Percentiles rank a stretch among this genome's conserved stretches.
Conservation (phyloP, 2,888 invertebrate genomes). For the Eupithecia subfuscata region DNA sequence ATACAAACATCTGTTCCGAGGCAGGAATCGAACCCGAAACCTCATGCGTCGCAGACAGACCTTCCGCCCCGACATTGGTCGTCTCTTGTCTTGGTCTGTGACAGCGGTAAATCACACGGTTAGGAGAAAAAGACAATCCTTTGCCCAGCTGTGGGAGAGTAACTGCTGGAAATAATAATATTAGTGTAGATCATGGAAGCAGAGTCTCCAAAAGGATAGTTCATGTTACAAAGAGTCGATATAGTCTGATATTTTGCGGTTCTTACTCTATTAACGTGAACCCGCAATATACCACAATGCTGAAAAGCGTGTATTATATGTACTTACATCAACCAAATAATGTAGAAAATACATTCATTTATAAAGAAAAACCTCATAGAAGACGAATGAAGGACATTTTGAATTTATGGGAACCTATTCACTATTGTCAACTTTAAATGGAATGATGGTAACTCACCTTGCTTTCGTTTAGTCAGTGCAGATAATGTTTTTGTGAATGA, state of each 20-base stretch:
- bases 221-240: not conserved
- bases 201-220: not conserved
- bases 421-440: constrained; percentile 26
- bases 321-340: constrained; percentile 2
- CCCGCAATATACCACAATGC: not conserved
- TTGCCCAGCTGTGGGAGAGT: not conserved
- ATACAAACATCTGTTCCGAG: no score
- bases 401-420: constrained; percentile 29
- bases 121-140: not conserved
- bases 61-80: not conserved
- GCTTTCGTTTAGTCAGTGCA: constrained; percentile 15
- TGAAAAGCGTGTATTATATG: not conserved
- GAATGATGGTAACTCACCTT: constrained; percentile 19
- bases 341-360: constrained; percentile 5
- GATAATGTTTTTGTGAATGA: constrained; percentile 23
- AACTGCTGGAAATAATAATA: not conserved
- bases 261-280: not conserved
- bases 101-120: not conserved
- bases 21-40: no score
- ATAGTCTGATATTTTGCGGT: not conserved
- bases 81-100: not conserved
- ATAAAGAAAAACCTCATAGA: constrained; percentile 7
- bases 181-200: not conserved
- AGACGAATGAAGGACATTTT: constrained; percentile 25
- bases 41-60: no score